Evolutionary conservation across 2,113 vertebrate genomes (phyloP), one percentile per base, ranked within the genome.

Genomic region (Fregata magnificens): DNA sequence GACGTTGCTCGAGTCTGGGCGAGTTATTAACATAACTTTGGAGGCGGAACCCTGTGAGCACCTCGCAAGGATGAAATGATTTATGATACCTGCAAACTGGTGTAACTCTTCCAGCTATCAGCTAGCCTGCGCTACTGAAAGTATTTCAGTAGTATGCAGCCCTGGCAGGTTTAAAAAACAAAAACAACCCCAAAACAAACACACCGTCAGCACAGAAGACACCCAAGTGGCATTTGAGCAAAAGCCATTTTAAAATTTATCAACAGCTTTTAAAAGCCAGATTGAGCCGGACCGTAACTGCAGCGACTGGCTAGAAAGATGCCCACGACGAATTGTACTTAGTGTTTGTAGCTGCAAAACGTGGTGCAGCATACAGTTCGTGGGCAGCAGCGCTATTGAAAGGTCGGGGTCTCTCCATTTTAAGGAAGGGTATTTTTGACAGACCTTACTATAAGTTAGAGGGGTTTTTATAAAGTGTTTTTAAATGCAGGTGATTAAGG

Each of bases 11-110:
- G 2, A 12, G 13, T 9, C 36, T 7, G 47, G 45, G 44, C 0
- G 6, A 65, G 83, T 9, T 14, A 7, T 11, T 61, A 25, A 2
- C 10, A 4, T 21, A 16, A 20, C 17, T 16, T 5, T 0, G 13
- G 53, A 69, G 62, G 38, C 2, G 2, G 91, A 77, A 42, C 34
- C n/a, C 22, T 3, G 42, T 0, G 40, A 36, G 56, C 8, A 1
- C 62, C 80, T 74, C 7, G 5, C 28, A 1, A 19, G 59, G 59
- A 11, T 19, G 9, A 5, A 2, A 9, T 18, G 89, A 40, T 7
- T 13, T 50, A 31, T 56, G 89, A 3, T 32, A 22, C 56, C 76
- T 45, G 24, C n/a, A 40, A 21, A 19, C 44, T 1, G 17, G 34
- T 8, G 49, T 7, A 31, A 17, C 47, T 29, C 58, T 11, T 10